Evolutionary conservation across 2,888 invertebrate genomes (phyloP).

Genomic region (Apamea anceps): DNA sequence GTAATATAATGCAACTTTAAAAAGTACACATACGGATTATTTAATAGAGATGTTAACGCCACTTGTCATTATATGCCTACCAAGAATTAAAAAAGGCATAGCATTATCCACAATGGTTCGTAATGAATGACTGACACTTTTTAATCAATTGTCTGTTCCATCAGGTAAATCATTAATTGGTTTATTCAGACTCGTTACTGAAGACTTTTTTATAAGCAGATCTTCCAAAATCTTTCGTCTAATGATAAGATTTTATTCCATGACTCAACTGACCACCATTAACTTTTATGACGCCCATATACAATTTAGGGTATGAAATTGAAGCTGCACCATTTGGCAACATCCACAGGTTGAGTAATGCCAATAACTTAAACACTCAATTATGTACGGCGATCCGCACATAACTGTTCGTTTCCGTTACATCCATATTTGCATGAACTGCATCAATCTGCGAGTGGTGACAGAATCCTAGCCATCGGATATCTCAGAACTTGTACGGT

Average conservation of each 20-base stretch:
- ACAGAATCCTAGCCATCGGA: slow-evolving; percentile 37
- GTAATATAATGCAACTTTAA: no score
- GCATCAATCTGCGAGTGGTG: slow-evolving; percentile 46
- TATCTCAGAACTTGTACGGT: slow-evolving; percentile 18
- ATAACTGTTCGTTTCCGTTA: slow-evolving; percentile 55
- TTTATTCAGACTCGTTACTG: not conserved
- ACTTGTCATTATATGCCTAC: not conserved
- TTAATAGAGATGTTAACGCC: not conserved
- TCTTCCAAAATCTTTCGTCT: not conserved
- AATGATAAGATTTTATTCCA: slow-evolving; percentile 12
- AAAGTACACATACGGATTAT: not conserved
- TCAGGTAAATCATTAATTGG: not conserved
- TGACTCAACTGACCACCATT: slow-evolving; percentile 42
- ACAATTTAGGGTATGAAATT: slow-evolving; percentile 57
- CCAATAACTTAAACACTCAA: slow-evolving; percentile 46
- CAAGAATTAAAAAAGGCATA: not conserved
- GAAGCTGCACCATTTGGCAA: slow-evolving; percentile 49
- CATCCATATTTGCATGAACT: slow-evolving; percentile 63
- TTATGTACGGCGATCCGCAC: slow-evolving; percentile 50
- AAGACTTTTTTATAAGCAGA: not conserved
- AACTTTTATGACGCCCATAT: slow-evolving; percentile 53
- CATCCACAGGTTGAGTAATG: slow-evolving; percentile 50
- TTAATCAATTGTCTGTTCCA: not conserved
- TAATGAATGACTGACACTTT: not conserved
- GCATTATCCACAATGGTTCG: not conserved